A percentile compares a stretch with the other conserved stretches of the same genome.
phyloP scores from a whole-genome alignment of 2,113 vertebrate species.

The Empidonax alnorum region DNA sequence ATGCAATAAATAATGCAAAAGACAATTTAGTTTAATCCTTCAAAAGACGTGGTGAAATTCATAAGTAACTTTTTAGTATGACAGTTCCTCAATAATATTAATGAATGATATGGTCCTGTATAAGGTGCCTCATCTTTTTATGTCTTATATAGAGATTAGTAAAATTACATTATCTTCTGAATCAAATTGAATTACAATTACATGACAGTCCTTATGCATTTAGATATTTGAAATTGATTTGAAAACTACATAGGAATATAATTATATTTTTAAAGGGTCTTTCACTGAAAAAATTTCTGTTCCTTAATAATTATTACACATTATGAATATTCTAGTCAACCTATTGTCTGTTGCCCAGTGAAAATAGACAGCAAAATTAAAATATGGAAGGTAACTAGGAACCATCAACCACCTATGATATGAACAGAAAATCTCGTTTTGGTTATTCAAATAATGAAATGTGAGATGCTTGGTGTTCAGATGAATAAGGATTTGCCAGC shows the following conservation, averaged over 20 bases:
- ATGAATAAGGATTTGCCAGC: neutral
- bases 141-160: constrained; percentile 55
- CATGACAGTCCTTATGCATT: constrained; percentile 30
- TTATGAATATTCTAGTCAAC: neutral
- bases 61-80: constrained; percentile 60
- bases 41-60: constrained; percentile 52
- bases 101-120: constrained; percentile 48
- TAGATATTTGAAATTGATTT: constrained; percentile 60
- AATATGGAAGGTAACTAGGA: neutral
- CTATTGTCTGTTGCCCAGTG: neutral
- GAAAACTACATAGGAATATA: neutral
- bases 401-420: neutral
- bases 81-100: constrained; percentile 67
- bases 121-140: constrained; percentile 56
- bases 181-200: constrained; percentile 61
- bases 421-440: neutral
- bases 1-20: constrained; percentile 70
- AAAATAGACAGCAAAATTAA: neutral
- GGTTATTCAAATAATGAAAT: neutral
- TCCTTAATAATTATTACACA: neutral
- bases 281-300: neutral
- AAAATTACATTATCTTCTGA: constrained; percentile 54
- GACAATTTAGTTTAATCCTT: constrained; percentile 56
- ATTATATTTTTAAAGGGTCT: constrained; percentile 31
- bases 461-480: neutral